Evolutionary conservation across 2,797 vertebrate species (phyloP).

Genomic region (Crypturellus tataupa): DNA sequence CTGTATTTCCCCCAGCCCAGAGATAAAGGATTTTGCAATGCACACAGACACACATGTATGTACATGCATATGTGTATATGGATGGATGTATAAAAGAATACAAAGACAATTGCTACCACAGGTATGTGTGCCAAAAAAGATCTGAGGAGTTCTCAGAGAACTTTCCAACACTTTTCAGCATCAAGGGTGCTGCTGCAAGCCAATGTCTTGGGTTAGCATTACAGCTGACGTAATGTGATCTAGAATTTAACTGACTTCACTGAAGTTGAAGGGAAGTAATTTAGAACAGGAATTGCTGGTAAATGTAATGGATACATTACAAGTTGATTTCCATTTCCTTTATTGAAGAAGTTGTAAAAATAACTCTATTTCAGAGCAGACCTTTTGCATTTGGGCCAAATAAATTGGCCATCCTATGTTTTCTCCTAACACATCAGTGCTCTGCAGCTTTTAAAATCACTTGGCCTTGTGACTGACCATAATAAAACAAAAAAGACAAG

Average conservation of each 20-base stretch:
- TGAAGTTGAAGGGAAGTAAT: neutral
- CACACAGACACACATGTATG: neutral
- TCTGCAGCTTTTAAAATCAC: neutral
- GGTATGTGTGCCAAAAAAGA: neutral
- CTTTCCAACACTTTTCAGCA: neutral
- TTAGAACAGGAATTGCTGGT: neutral
- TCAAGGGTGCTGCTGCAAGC: neutral
- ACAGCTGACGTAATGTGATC: neutral
- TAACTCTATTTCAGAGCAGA: neutral
- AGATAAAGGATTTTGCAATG: neutral
- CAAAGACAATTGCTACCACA: neutral
- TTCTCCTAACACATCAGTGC: neutral
- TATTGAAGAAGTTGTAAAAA: conserved; percentile 24
- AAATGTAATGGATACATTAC: neutral
- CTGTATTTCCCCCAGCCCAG: neutral
- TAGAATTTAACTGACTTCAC: conserved; percentile 8
- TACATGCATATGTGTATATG: too few species aligned
- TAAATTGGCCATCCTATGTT: neutral
- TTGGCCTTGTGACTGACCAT: neutral
- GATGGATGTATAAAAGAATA: neutral
- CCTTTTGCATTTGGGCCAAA: conserved; percentile 6
- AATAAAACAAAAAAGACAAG: neutral
- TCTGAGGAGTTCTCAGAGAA: neutral
- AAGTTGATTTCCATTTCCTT: conserved; percentile 11
- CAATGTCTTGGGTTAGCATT: neutral